Evolutionary conservation across 2,113 vertebrate species (phyloP), one percentile per base, ranked within the genome.

Genomic region (Crotophaga sulcirostris): DNA sequence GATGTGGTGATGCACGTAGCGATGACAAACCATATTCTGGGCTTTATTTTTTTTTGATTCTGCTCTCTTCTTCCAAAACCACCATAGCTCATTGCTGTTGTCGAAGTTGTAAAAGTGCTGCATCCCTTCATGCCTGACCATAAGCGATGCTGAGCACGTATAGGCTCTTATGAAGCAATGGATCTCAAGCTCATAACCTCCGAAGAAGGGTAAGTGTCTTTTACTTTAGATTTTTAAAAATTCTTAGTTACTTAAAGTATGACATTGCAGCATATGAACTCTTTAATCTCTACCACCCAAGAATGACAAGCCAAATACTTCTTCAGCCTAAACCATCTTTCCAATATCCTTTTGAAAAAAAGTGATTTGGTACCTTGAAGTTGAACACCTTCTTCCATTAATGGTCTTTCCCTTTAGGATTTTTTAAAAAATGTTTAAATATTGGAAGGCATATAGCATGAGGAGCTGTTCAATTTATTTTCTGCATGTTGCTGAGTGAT

Each of bases 401-500:
- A 74, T 52, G 31, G 9, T 52, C 68, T 89, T 90, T 84, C 0
- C 2, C 45, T 93, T 86, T n/a, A 77, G 59, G 29, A 92, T 51
- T 72, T 87, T 76, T 54, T 1, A 0, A 51, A 70, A 84, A 66
- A 45, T 13, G 11, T 54, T 4, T 69, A 70, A 84, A 78, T 67
- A 84, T 72, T 56, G 62, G 60, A 78, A 91, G 28, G n/a, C 51
- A 60, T 81, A 80, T 16, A 87, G 42, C 45, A 82, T 28, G 23
- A 94, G 29, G 40, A 89, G 16, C 52, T 91, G 34, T 75, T 92
- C 69, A 75, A 78, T 81, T 90, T 92, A 84, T 92, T 94, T 95
- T 74, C 76, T 69, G 73, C 80, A 64, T 75, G 91, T 82, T 92
- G 40, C 84, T 56, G 74, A 97, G 54, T 82, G 89, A 92, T 91